Evolutionary conservation across 2,113 vertebrate genomes (phyloP), one percentile per base, ranked within the genome.

Genomic region (Pituophis catenifer): DNA sequence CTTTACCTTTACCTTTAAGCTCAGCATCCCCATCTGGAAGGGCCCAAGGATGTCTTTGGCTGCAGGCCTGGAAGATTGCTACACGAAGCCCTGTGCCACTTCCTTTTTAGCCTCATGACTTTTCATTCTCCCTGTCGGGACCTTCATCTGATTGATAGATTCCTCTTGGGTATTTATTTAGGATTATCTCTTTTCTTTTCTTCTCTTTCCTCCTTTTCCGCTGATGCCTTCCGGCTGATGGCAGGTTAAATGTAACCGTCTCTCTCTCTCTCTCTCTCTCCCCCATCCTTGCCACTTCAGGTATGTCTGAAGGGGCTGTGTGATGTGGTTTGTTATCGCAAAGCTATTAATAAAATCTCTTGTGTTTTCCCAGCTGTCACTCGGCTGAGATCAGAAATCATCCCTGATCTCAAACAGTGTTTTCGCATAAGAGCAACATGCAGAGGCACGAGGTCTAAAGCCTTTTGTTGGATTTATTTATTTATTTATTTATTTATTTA

Each of bases 131-230:
- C 29, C 29, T 57, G 26, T 26, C n/a, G 23, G 38, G 44, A 26
- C 55, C 75, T 93, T 90, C 55, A 62, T 93, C 89, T 62, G 55
- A 86, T 87, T 50, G 13, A 87, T 26, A 54, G 81, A 86, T 33
- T 90, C 53, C 21, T 53, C 55, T 93, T 29, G n/a, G 81, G 44
- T 93, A 87, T 54, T 81, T 90, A 53, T 93, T 93, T 62, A 90
- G 57, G 75, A 44, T 90, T 86, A 58, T 85, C 88, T 85, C 50
- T 50, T 38, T 53, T 53, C 48, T 53, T 87, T 54, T 19, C 38
- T 65, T 58, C 59, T 26, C 23, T 44, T 12, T 33, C 26, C 26
- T 62, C n/a, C 33, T 75, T 50, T n/a, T 52, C 12, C 21, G 21
- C 44, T 81, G 65, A 59, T 58, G 91, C 91, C 91, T 59, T 91